Base-by-base conservation (phyloP, 2,888 invertebrate species). In the Limnephilus marmoratus region DNA sequence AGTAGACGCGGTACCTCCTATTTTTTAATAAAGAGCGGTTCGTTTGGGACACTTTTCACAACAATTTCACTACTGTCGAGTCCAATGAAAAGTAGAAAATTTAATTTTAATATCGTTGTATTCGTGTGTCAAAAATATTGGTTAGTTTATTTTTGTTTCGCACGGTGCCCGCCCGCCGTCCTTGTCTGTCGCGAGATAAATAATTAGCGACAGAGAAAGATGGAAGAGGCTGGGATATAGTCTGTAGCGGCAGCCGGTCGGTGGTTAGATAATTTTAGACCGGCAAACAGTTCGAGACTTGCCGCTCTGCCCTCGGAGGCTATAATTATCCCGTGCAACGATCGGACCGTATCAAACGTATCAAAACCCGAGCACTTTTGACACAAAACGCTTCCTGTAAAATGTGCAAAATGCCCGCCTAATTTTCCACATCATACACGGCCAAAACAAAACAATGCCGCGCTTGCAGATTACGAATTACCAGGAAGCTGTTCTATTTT, bases 231-330 rank as follows among this genome's bases (percentile, higher is more conserved):
- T 45, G 53, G 37, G 68, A 41, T 24, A 37, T 34, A 37, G 29
- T 15, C 24, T 87, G 81, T 31, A 81, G 88, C 24, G 81, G 81
- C 29, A 81, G 88, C 89, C 82, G 83, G 91, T 82, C 91, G 91
- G 91, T 92, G 91, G 91, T 92, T 90, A 90, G 91, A 90, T 90
- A 92, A 92, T 90, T 90, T 90, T 92, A 92, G 91, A 90, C 85
- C 90, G 85, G 85, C 91, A 81, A 92, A 81, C 91, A 81, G 53
- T 88, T 13, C 91, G 88, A 90, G 91, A 90, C 90, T 34, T 85
- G 53, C 53, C 92, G 90, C 86, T 91, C 83, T 85, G 91, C 90
- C 90, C 92, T 90, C 92, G 92, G 81, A 41, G 81, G 90, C 93
- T 93, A 93, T 93, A 91, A 85, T 41, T 81, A 85, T 92, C 90